These are phyloP conservation scores for Cyrtorhinus lividipennis DNA, from an alignment of 1,140 invertebrate species.

Conservation along the genomic window DNA sequence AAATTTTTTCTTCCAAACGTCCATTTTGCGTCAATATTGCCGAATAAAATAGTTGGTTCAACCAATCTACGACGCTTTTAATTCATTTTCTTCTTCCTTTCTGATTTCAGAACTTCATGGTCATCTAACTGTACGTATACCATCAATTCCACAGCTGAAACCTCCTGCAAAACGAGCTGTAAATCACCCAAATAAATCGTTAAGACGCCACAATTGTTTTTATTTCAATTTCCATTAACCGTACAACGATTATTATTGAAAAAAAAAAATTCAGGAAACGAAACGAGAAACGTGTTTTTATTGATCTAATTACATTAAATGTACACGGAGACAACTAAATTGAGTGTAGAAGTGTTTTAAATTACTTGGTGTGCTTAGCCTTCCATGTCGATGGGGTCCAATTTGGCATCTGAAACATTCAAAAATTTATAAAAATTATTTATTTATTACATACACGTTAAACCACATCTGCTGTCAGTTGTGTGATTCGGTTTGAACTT, in stretches of 20 bases:
- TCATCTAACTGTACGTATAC: not conserved
- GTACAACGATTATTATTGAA: too few species aligned
- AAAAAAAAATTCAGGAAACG: too few species aligned
- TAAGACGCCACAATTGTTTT: too few species aligned
- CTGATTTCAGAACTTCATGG: not conserved
- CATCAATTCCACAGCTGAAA: not conserved
- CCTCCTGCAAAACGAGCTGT: not conserved
- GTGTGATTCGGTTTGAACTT: not conserved
- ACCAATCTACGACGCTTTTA: not conserved
- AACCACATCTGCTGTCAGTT: not conserved
- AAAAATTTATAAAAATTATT: too few species aligned
- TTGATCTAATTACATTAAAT: too few species aligned
- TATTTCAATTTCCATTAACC: too few species aligned
- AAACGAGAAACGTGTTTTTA: too few species aligned
- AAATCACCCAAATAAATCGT: not conserved
- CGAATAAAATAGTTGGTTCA: not conserved
- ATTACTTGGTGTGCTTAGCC: too few species aligned
- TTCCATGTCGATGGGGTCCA: constrained; percentile 6
- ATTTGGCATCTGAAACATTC: constrained; percentile 11
- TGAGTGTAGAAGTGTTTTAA: too few species aligned
- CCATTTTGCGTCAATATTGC: not conserved
- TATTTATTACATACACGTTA: not conserved
- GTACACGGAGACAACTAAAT: too few species aligned
- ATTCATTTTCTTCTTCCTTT: not conserved
- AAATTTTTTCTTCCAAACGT: not conserved